Evolutionary conservation across 2,113 vertebrate species (phyloP), one percentile per base, ranked within the genome.

Genomic region (Mirza zaza): DNA sequence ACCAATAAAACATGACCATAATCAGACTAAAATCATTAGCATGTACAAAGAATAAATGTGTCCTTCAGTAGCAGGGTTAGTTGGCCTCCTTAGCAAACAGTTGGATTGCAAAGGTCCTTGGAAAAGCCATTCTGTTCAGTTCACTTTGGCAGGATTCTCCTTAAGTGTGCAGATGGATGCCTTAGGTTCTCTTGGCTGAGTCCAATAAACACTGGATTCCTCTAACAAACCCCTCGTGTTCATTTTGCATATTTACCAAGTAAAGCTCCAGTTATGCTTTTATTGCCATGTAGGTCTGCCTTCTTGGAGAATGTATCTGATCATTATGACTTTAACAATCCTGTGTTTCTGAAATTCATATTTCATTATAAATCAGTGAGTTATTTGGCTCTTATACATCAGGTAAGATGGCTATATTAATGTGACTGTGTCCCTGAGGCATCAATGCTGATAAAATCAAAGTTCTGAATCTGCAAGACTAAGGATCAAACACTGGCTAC

Each of bases 301-400:
- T 94, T 70, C 86, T 96, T 61, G 70, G 77, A 71, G 71, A 61
- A 79, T 23, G n/a, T 81, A 67, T 8, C 77, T 84, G 39, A 52
- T 87, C 15, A 45, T 23, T 17, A 55, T 57, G 80, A 87, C 84
- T 80, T 91, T 50, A 73, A 71, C 68, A 55, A 90, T 82, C 80
- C 34, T 83, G 45, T 80, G 61, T 83, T 97, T 87, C 75, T 94
- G 86, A 93, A 39, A 55, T 87, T 89, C 39, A 52, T 77, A 83
- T 80, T 87, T 91, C 29, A 39, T 55, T 52, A 68, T 80, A 93
- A 90, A 55, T 80, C 50, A 75, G 1, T 71, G 65, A 79, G 23
- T 39, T 36, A 48, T 83, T 79, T 59, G 61, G 81, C 11, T 25
- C 23, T 79, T 80, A 45, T 25, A 12, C 9, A 77, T 65, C 75